Base-by-base conservation (phyloP, 92 coral and sea anemone genomes). In the Epizoanthus illoricatus region DNA sequence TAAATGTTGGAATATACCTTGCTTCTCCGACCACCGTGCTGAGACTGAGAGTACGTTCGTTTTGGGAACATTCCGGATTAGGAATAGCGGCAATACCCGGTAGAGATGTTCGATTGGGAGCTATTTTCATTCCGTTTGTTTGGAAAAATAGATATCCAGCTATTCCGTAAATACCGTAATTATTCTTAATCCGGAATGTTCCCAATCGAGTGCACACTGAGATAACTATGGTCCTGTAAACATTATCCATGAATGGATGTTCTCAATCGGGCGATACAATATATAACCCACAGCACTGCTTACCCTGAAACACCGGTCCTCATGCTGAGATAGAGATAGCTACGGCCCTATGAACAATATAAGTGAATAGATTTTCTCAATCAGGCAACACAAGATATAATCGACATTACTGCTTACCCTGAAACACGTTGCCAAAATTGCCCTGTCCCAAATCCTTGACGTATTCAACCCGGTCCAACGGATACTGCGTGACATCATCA, bases 401-500 rank as follows among this genome's bases (percentile, higher is more conserved):
- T 43, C 49, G 49, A 43, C 9, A 45, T 5, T 45, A 45, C 9
- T 45, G 9, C 86, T 23, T 83, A 97, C 99, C 99, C 76, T 93
- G 88, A 75, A 97, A 93, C 0, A 97, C 99, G 52, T 91, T 90
- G 23, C 99, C 99, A 80, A 97, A 97, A 73, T 97, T 94, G 28
- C 99, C 99, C 68, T 94, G 95, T 24, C 99, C 99, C 69, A 97
- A 87, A 84, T 97, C 99, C 86, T 85, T 87, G 56, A 97, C 83
- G 71, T 97, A 97, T 73, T 93, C 97, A 19, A 97, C 90, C 15
- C 89, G 72, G 91, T 92, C 97, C 47, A 97, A 92, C 4, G 99
- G 95, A 57, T 88, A 84, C 86, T 97, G 98, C 47, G 43, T 85
- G 6, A 97, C 57, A 20, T 91, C 97, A 66, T 87, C 94, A 7